Evolutionary conservation across 1,140 invertebrate genomes (phyloP).

Genomic region (Drosophila littoralis): DNA sequence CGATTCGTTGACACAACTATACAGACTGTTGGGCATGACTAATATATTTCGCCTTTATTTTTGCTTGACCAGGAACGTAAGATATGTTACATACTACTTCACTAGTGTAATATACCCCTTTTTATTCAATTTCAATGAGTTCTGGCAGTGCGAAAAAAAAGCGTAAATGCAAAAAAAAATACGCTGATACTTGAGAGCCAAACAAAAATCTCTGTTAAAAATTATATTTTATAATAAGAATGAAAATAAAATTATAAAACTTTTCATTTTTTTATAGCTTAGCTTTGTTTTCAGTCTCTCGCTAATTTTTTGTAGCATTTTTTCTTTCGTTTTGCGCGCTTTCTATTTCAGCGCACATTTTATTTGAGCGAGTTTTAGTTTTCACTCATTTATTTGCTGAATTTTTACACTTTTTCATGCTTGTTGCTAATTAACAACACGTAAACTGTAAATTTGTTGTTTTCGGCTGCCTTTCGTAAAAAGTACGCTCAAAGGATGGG

Average conservation of each 20-base stretch:
- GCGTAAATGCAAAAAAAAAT: neutral
- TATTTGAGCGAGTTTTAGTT: slow-evolving; percentile 35
- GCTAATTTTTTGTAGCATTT: slow-evolving; percentile 1
- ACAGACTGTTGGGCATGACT: too few relatives aligned
- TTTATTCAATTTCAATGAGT: neutral
- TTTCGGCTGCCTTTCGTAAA: neutral
- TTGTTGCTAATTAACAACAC: slow-evolving; percentile 48
- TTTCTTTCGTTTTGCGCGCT: slow-evolving; percentile 24
- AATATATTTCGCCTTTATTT: too few relatives aligned
- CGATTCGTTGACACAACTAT: too few relatives aligned
- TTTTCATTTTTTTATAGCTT: slow-evolving; percentile 19
- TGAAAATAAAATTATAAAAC: slow-evolving; percentile 39
- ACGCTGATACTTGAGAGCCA: slow-evolving; percentile 17
- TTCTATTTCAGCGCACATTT: slow-evolving; percentile 48
- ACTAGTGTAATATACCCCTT: neutral
- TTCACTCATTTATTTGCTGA: slow-evolving; percentile 24
- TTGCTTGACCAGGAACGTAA: too few relatives aligned
- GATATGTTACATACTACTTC: neutral
- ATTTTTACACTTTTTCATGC: slow-evolving; percentile 39
- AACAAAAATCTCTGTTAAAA: slow-evolving; percentile 27
- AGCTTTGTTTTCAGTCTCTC: slow-evolving; percentile 25
- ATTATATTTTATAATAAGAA: slow-evolving; percentile 36
- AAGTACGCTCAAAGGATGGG: too few relatives aligned
- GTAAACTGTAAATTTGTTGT: slow-evolving; percentile 32
- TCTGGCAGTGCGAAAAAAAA: neutral